Base-by-base conservation (phyloP, 2,888 invertebrate species). In the Calameuta filiformis region DNA sequence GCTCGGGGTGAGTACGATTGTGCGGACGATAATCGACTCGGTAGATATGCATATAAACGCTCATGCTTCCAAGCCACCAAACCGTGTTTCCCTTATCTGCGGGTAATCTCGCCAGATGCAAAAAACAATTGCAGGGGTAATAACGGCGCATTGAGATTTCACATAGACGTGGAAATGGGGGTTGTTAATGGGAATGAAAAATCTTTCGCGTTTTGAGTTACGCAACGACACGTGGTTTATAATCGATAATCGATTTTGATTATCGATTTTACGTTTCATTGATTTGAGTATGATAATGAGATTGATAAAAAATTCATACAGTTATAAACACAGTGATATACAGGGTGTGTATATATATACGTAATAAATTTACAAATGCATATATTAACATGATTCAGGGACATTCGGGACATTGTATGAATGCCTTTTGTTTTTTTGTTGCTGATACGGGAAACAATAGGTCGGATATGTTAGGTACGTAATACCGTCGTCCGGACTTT, bases 21-120 rank as follows among this genome's bases (percentile, higher is more conserved):
- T 82, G 82, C 81, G 82, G 83, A 84, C 85, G 87, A 87, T 87
- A 87, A 88, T 87, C 86, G 86, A 78, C 85, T 85, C 77, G 81
- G 78, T 83, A 87, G 86, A 87, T 87, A 88, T 85, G 85, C 87
- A 86, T 86, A 56, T 56, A 86, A 87, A 84, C 83, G 87, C 81
- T 84, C 81, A 79, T 78, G 82, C 79, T 81, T 76, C 80, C 12
- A 69, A 69, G 75, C 75, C 77, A 75, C 79, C 75, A 77, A 80
- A 79, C 83, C 83, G 83, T 85, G 84, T 83, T 83, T 75, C 75
- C 82, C 76, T 79, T 84, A 83, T 84, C 85, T 82, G 76, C 78
- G 79, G 75, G 4, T 80, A 82, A 85, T 85, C 84, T 85, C 81
- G 82, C 81, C 82, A 82, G 83, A 84, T 82, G 85, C 80, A 85